These are phyloP conservation scores for Leguminivora glycinivorella DNA, from an alignment of 1,140 invertebrate genomes.

Conservation along the genomic window DNA sequence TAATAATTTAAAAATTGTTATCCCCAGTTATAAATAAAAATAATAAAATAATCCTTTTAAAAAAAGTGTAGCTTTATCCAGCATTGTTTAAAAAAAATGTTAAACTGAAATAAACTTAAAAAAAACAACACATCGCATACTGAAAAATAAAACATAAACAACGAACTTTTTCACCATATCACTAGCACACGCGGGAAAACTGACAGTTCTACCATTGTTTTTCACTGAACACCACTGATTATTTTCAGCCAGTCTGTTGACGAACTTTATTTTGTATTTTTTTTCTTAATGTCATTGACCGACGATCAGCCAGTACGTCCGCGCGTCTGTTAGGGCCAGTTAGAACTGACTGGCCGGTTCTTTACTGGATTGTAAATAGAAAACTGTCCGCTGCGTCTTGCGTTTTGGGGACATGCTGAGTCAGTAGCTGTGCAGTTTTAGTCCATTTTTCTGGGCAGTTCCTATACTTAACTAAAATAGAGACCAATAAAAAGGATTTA, in stretches of 20 bases:
- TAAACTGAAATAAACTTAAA: neutral
- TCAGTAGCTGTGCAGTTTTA: neutral
- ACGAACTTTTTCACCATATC: conserved; percentile 18
- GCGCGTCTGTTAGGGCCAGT: conserved; percentile 44
- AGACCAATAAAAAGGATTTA: no score
- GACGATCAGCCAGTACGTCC: conserved; percentile 30
- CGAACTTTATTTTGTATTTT: neutral
- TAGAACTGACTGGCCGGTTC: conserved; percentile 49
- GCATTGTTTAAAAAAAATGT: neutral
- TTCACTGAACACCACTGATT: neutral
- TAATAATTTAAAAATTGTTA: no score
- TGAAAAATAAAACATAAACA: neutral
- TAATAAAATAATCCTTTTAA: no score
- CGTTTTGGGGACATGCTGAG: conserved; percentile 21
- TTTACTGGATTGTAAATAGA: conserved; percentile 59
- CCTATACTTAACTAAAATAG: no score
- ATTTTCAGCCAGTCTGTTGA: neutral
- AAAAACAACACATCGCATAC: conserved; percentile 20
- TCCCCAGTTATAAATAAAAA: no score
- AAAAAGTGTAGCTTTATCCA: no score
- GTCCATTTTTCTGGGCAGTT: neutral
- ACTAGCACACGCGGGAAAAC: conserved; percentile 14
- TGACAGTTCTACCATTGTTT: conserved; percentile 4
- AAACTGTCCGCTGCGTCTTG: conserved; percentile 24
- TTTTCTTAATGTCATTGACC: neutral